Percentiles rank a stretch among this genome's conserved stretches.
phyloP scores from a whole-genome alignment of 2,888 invertebrate genomes.

The Drepana falcataria region DNA sequence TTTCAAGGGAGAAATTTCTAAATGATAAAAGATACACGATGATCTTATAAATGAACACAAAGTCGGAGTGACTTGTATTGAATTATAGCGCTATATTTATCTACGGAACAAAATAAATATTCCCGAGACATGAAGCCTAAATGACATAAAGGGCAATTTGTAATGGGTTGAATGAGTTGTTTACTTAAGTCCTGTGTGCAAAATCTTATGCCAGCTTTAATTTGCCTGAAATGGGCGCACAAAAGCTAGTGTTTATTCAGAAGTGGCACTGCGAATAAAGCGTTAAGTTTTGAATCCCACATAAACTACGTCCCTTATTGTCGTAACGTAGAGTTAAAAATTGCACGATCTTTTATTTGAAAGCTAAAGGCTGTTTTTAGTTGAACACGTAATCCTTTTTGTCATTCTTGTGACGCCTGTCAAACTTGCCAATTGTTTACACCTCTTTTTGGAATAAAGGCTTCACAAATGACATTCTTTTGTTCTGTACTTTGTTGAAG shows the following conservation, averaged over 20 bases:
- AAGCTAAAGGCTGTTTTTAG: conserved; percentile 15
- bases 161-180: conserved; percentile 48
- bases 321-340: conserved; percentile 25
- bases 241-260: conserved; percentile 56
- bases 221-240: conserved; percentile 36
- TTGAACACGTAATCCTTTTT: conserved; percentile 62
- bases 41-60: background rate
- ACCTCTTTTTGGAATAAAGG: conserved; percentile 54
- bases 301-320: conserved; percentile 14
- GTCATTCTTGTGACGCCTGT: conserved; percentile 60
- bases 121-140: conserved; percentile 34
- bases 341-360: conserved; percentile 9
- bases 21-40: background rate
- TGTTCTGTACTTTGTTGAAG: conserved; percentile 51
- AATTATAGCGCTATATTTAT: conserved; percentile 30
- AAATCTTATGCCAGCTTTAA: conserved; percentile 49
- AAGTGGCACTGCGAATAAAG: conserved; percentile 52
- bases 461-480: conserved; percentile 63
- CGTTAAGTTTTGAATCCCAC: conserved; percentile 14
- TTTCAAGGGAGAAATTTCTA: background rate
- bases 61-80: conserved; percentile 6
- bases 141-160: conserved; percentile 43
- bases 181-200: conserved; percentile 54
- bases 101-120: conserved; percentile 25
- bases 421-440: conserved; percentile 71